phyloP scores from a whole-genome alignment of 2,797 vertebrate genomes.

The Brotula barbata region DNA sequence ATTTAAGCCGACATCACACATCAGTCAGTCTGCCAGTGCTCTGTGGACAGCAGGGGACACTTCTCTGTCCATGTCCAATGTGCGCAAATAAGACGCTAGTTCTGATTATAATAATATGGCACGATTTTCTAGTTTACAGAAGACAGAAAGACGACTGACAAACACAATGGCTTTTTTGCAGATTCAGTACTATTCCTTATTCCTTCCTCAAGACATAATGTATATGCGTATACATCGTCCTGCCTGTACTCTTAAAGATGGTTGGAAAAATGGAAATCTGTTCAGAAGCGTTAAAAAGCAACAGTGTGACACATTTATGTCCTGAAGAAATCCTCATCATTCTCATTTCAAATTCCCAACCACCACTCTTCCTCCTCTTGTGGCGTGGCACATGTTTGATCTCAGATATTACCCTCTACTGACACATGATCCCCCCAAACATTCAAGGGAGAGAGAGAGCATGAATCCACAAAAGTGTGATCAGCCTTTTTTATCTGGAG shows the following conservation, averaged over 20 bases:
- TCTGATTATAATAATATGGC: too few relatives aligned
- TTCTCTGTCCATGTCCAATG: slow-evolving; percentile 18
- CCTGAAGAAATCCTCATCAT: too few relatives aligned
- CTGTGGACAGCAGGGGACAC: slow-evolving; percentile 27
- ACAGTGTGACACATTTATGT: too few relatives aligned
- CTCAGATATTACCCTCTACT: slow-evolving; percentile 15
- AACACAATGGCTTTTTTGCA: too few relatives aligned
- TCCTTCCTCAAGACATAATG: too few relatives aligned
- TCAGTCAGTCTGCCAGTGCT: slow-evolving; percentile 21
- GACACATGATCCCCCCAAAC: slow-evolving; percentile 21
- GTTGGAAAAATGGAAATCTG: not conserved
- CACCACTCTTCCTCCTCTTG: slow-evolving; percentile 19
- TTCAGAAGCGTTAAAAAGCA: not conserved
- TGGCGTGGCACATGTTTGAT: slow-evolving; percentile 14
- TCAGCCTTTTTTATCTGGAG: slow-evolving; percentile 5
- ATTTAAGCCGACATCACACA: slow-evolving; percentile 7
- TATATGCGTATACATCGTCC: too few relatives aligned
- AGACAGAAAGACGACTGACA: not conserved
- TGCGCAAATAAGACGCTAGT: not conserved
- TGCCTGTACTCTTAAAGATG: too few relatives aligned
- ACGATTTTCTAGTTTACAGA: not conserved
- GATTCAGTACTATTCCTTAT: too few relatives aligned
- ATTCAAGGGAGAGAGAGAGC: too few relatives aligned
- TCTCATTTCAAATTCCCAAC: too few relatives aligned
- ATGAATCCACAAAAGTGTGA: slow-evolving; percentile 10